Conservation (phyloP, 2,888 invertebrate genomes). For the Eupithecia insigniata region DNA sequence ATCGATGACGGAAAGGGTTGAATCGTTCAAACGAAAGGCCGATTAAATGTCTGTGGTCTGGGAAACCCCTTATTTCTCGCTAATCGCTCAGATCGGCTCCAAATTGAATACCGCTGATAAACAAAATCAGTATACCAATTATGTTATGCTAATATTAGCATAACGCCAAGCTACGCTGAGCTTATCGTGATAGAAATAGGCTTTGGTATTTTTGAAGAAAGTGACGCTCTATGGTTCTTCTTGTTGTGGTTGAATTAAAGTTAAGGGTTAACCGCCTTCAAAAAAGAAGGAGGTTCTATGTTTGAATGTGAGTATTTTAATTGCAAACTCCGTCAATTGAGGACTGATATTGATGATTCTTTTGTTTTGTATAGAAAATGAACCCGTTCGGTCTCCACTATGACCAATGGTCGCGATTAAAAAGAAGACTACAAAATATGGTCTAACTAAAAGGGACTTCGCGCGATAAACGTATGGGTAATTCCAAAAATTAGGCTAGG, state of each 20-base stretch:
- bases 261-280: too few species aligned
- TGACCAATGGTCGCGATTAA: too few species aligned
- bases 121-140: slow-evolving; percentile 54
- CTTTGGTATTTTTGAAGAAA: neutral
- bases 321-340: too few species aligned
- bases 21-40: neutral
- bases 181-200: neutral
- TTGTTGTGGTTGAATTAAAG: neutral
- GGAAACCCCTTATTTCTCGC: slow-evolving; percentile 38
- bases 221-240: slow-evolving; percentile 10
- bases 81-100: slow-evolving; percentile 54
- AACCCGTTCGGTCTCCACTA: too few species aligned
- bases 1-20: neutral
- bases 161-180: neutral
- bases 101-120: slow-evolving; percentile 56
- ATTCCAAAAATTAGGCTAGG: too few species aligned
- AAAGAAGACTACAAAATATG: too few species aligned
- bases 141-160: slow-evolving; percentile 52
- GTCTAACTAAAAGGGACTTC: too few species aligned
- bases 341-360: too few species aligned
- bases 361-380: too few species aligned
- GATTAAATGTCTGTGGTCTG: neutral
- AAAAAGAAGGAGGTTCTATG: too few species aligned
- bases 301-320: too few species aligned
- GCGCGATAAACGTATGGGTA: too few species aligned